These are phyloP conservation scores for Limnodromus scolopaceus DNA, from an alignment of 2,797 vertebrate genomes.

Conservation along the genomic window DNA sequence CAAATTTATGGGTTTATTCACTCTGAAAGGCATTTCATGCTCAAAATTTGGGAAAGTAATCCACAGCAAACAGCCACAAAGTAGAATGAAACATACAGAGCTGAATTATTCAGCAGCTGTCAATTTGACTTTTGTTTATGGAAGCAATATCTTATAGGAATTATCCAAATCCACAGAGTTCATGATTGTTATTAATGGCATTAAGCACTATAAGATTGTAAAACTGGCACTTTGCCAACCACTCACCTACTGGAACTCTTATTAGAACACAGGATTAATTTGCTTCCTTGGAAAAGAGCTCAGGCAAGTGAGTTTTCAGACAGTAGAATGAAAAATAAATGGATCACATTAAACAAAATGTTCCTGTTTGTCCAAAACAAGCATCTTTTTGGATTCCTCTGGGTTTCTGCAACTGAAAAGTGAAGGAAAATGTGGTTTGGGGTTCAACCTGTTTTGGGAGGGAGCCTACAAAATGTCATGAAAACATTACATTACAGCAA, in stretches of 20 bases:
- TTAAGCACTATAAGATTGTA: slow-evolving; percentile 14
- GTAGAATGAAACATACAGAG: background rate
- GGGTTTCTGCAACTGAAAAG: background rate
- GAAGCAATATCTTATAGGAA: slow-evolving; percentile 24
- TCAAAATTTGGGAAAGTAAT: background rate
- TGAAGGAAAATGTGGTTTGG: background rate
- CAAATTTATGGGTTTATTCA: background rate
- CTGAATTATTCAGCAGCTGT: slow-evolving; percentile 6
- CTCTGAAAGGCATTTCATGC: background rate
- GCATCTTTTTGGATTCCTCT: background rate
- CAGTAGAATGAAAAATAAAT: background rate
- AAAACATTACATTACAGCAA: background rate
- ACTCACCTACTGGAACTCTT: slow-evolving; percentile 33
- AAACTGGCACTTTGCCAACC: slow-evolving; percentile 8
- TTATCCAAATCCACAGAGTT: slow-evolving; percentile 26
- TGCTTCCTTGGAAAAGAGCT: background rate
- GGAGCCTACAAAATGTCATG: background rate
- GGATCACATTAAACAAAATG: background rate
- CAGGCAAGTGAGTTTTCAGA: slow-evolving; percentile 33
- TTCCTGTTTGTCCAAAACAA: slow-evolving; percentile 29
- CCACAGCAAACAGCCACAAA: background rate
- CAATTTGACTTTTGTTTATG: slow-evolving; percentile 36
- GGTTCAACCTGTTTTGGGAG: background rate
- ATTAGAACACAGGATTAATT: slow-evolving; percentile 38
- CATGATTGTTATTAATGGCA: background rate